Evolutionary conservation across 2,888 invertebrate genomes (phyloP).

Genomic region (Ditylenchus weischeri): DNA sequence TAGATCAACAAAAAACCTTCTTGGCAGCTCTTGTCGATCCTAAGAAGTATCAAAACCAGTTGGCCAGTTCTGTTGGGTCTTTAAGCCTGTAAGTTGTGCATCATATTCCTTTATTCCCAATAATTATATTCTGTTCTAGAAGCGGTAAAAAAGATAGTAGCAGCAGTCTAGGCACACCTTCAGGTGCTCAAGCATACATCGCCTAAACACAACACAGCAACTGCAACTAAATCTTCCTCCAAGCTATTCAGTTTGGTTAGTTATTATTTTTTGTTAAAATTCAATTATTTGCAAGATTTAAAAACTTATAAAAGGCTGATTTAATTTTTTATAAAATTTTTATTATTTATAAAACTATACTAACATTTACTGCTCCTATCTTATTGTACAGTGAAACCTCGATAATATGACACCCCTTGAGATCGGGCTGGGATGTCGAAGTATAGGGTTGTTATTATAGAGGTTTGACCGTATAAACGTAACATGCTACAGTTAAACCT

Average conservation of each 20-base stretch:
- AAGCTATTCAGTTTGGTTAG: conserved; percentile 53
- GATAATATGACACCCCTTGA: no score
- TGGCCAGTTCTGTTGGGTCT: conserved; percentile 43
- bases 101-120: no score
- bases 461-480: no score
- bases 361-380: no score
- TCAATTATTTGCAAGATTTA: background rate
- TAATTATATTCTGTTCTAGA: conserved; percentile 14
- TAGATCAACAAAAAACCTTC: conserved; percentile 89
- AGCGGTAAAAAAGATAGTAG: conserved; percentile 29
- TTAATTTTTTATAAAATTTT: background rate
- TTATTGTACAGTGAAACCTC: no score
- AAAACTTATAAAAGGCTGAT: background rate
- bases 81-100: conserved; percentile 44
- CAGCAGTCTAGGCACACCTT: conserved; percentile 26
- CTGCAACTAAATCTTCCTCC: conserved; percentile 25
- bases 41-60: conserved; percentile 52
- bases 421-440: no score
- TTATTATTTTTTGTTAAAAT: background rate
- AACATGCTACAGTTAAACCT: no score
- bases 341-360: no score
- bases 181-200: conserved; percentile 14
- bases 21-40: conserved; percentile 92
- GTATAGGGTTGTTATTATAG: no score
- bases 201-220: conserved; percentile 20